phyloP scores from a whole-genome alignment of 2,888 invertebrate genomes.

The Leucozona laternaria region DNA sequence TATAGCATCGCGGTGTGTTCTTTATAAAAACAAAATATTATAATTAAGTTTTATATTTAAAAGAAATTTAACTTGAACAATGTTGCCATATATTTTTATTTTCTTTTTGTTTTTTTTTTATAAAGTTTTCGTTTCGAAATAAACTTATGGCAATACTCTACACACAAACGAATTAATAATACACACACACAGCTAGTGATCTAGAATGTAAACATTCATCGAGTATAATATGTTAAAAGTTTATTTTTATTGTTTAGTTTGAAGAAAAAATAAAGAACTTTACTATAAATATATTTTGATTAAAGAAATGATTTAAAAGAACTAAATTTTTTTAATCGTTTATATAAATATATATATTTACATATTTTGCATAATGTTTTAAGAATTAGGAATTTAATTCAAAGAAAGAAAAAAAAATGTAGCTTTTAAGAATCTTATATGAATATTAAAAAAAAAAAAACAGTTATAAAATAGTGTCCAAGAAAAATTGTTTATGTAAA shows the following conservation, averaged over 20 bases:
- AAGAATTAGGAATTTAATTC: constrained; percentile 70
- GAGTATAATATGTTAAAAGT: constrained; percentile 51
- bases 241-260: constrained; percentile 46
- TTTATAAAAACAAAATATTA: constrained; percentile 42
- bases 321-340: constrained; percentile 18
- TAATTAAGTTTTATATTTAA: constrained; percentile 41
- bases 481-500: constrained; percentile 52
- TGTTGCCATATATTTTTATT: constrained; percentile 65
- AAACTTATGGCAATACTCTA: constrained; percentile 57
- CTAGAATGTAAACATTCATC: constrained; percentile 71
- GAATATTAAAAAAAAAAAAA: constrained; percentile 24
- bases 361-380: constrained; percentile 59
- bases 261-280: constrained; percentile 39
- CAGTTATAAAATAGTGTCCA: constrained; percentile 33
- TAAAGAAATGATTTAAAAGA: constrained; percentile 25
- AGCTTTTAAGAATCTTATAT: constrained; percentile 56
- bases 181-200: constrained; percentile 72
- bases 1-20: constrained; percentile 74
- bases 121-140: constrained; percentile 29
- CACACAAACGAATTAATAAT: constrained; percentile 36
- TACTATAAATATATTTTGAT: constrained; percentile 47
- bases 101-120: constrained; percentile 22
- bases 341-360: constrained; percentile 30
- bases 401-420: constrained; percentile 32
- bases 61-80: constrained; percentile 54